Base-by-base conservation (phyloP, 1,140 invertebrate species). In the Myzus persicae region DNA sequence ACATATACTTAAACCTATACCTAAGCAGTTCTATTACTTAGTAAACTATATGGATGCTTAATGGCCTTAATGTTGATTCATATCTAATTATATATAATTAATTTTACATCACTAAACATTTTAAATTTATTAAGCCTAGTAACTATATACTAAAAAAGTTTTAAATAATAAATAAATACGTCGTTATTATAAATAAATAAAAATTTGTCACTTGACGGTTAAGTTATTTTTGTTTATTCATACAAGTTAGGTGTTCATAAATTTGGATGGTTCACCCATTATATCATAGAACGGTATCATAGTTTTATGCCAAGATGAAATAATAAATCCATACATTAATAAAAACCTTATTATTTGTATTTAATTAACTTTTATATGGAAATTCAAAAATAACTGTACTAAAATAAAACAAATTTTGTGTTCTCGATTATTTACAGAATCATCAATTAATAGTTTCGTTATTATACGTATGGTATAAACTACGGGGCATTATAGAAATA, bases 261-360 rank as follows among this genome's bases (percentile, higher is more conserved):
- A 88, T 88, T 88, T 46, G 18, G 24, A 88, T 22, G 14, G 85
- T 88, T 46, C 7, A 42, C 26, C 42, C 44, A 46, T 88, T 88
- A 88, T 88, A 88, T 88, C 31, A 46, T 88, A 40, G 85, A 31
- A 46, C 42, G 44, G 46, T 76, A 76, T 76, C 31, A 76, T 76
- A n/a, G 85, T 51, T 48, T 46, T 7, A 51, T 48, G 44, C 87
- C 46, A 89, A 89, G 51, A 89, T 89, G 38, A 89, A 36, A 89
- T 51, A 51, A 38, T 89, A 51, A 36, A 38, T 89, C n/a, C 9
- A 51, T 89, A 51, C 8, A 51, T 51, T 51, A 89, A 51, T 38
- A 20, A 89, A 24, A 89, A 89, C 20, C 20, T 89, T 26, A 38
- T 22, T 89, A 51, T 51, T 51, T 89, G 44, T 89, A 51, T n/a